phyloP scores from a whole-genome alignment of 1,140 invertebrate genomes.

The Adelges cooleyi region DNA sequence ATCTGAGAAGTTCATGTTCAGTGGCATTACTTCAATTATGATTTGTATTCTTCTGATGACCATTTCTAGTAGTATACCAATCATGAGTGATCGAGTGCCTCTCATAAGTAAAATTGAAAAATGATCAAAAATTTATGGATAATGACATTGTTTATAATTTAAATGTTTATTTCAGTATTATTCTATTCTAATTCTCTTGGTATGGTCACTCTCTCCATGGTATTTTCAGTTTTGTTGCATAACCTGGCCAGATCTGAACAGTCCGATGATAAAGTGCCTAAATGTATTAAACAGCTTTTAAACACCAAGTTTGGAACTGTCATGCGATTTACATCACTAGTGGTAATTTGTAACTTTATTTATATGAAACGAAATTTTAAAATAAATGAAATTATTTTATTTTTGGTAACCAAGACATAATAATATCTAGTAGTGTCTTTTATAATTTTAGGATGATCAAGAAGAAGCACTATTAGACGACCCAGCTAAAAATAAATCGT shows the following conservation, averaged over 20 bases:
- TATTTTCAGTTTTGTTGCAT: conserved; percentile 51
- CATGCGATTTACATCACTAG: conserved; percentile 38
- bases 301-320: conserved; percentile 43
- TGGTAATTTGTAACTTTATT: conserved; percentile 29
- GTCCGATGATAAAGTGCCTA: conserved; percentile 40
- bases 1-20: conserved; percentile 52
- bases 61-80: conserved; percentile 49
- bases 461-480: not conserved
- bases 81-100: conserved; percentile 49
- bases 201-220: conserved; percentile 47
- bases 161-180: conserved; percentile 44
- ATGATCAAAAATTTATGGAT: too few species aligned
- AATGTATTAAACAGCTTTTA: conserved; percentile 44
- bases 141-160: too few species aligned
- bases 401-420: too few species aligned
- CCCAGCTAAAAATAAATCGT: not conserved
- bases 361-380: not conserved
- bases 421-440: too few species aligned
- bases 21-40: conserved; percentile 46
- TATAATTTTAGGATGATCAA: not conserved
- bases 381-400: too few species aligned
- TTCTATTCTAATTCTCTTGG: conserved; percentile 47
- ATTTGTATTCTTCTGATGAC: conserved; percentile 50
- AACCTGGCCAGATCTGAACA: conserved; percentile 39
- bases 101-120: conserved; percentile 45